phyloP scores from a whole-genome alignment of 2,888 invertebrate species.

The Spatulosminthurus flaviceps region DNA sequence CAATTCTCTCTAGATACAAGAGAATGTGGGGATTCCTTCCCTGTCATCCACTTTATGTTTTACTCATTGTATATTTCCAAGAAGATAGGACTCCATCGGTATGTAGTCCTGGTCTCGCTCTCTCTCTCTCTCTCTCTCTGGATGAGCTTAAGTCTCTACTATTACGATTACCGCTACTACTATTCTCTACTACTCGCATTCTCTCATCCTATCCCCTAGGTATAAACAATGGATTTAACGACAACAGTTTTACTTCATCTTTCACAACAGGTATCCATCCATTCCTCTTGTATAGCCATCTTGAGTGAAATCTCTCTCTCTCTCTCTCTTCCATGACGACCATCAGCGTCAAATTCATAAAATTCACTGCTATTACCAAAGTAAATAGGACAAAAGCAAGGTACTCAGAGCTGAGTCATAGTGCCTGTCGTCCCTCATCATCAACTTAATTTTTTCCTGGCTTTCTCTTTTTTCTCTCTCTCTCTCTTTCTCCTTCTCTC shows the following conservation, averaged over 20 bases:
- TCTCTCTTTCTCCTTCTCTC: too few relatives aligned
- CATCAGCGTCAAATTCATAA: conserved; percentile 23
- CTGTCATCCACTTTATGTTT: conserved; percentile 30
- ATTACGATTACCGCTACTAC: conserved; percentile 8
- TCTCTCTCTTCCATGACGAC: background rate
- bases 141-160: conserved; percentile 8
- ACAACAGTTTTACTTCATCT: conserved; percentile 24
- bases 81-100: background rate
- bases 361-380: background rate
- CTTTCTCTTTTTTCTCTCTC: background rate
- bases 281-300: background rate
- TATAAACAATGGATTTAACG: conserved; percentile 14
- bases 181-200: background rate
- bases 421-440: background rate
- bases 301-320: background rate
- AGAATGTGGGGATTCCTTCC: conserved; percentile 7
- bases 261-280: conserved; percentile 25
- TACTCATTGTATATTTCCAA: background rate
- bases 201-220: conserved; percentile 2
- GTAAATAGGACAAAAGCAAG: background rate
- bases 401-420: background rate
- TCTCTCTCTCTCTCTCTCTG: too few relatives aligned
- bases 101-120: too few relatives aligned
- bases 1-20: conserved; percentile 34
- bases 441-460: background rate